Conservation (phyloP, 2,888 invertebrate species). For the Eupithecia subumbrata region DNA sequence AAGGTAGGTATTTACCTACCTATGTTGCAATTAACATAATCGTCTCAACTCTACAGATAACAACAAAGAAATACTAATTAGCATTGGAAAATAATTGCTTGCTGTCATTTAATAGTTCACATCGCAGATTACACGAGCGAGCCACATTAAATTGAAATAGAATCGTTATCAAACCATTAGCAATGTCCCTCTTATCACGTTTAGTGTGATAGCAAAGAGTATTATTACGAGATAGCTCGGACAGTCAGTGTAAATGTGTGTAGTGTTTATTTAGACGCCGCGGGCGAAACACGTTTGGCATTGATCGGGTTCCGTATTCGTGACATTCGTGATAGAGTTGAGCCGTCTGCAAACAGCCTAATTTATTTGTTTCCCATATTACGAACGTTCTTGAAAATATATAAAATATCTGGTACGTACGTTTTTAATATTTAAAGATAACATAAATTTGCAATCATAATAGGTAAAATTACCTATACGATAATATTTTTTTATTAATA, state of each 20-base stretch:
- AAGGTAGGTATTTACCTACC: not conserved
- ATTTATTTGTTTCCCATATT: constrained; percentile 15
- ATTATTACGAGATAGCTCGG: constrained; percentile 9
- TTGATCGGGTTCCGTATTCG: constrained; percentile 17
- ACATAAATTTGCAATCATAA: not conserved
- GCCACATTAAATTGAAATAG: constrained; percentile 26
- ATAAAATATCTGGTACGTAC: not conserved
- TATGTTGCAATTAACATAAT: not conserved
- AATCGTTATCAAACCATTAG: constrained; percentile 28
- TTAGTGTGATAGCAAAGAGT: constrained; percentile 23
- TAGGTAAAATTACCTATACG: not conserved
- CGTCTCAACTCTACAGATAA: not conserved
- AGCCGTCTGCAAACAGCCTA: constrained; percentile 1
- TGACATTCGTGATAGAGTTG: constrained; percentile 29
- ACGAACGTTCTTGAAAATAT: not conserved
- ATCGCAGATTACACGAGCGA: constrained; percentile 16
- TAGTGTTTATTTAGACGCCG: constrained; percentile 29
- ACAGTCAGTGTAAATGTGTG: constrained; percentile 2
- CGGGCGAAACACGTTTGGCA: constrained; percentile 23
- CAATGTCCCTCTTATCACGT: constrained; percentile 27
- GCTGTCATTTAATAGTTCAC: constrained; percentile 11
- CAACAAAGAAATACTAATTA: constrained; percentile 11
- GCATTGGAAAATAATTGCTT: constrained; percentile 6
- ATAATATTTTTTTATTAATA: not conserved
- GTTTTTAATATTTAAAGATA: not conserved